phyloP scores from a whole-genome alignment of 1,140 invertebrate genomes.

The Drosophila mojavensis region DNA sequence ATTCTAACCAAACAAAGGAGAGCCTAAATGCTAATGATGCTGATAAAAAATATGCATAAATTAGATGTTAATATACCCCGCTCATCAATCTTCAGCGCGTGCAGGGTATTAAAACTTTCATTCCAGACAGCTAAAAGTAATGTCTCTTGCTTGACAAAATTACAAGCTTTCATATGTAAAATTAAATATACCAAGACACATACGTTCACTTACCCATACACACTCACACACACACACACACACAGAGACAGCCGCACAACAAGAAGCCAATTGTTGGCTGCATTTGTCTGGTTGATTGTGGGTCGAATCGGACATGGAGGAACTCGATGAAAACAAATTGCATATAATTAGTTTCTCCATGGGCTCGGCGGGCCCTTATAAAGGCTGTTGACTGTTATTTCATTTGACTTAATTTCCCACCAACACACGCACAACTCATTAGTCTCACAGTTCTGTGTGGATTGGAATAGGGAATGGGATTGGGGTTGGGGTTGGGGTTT shows the following conservation, averaged over 20 bases:
- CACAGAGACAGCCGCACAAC: neutral
- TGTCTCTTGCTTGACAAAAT: slow-evolving; percentile 24
- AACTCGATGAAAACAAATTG: slow-evolving; percentile 53
- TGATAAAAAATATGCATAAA: neutral
- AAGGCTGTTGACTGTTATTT: slow-evolving; percentile 36
- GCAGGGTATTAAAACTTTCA: slow-evolving; percentile 42
- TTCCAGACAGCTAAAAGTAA: slow-evolving; percentile 30
- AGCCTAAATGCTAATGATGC: no score
- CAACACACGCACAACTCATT: slow-evolving; percentile 24
- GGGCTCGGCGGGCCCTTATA: slow-evolving; percentile 38
- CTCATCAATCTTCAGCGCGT: neutral
- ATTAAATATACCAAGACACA: slow-evolving; percentile 29
- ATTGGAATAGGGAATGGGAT: slow-evolving; percentile 4
- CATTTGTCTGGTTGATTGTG: slow-evolving; percentile 30
- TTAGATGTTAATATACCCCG: neutral
- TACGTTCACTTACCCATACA: neutral
- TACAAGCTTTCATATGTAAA: slow-evolving; percentile 44
- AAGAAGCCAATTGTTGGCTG: slow-evolving; percentile 28
- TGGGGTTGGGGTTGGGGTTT: slow-evolving; percentile 1
- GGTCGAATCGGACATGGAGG: slow-evolving; percentile 20
- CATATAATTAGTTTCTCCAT: slow-evolving; percentile 44
- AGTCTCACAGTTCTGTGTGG: slow-evolving; percentile 11
- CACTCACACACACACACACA: neutral
- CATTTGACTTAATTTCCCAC: slow-evolving; percentile 46
- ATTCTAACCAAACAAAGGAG: no score